Evolutionary conservation across 2,113 vertebrate genomes (phyloP), one percentile per base, ranked within the genome.

Genomic region (Phalacrocorax aristotelis): DNA sequence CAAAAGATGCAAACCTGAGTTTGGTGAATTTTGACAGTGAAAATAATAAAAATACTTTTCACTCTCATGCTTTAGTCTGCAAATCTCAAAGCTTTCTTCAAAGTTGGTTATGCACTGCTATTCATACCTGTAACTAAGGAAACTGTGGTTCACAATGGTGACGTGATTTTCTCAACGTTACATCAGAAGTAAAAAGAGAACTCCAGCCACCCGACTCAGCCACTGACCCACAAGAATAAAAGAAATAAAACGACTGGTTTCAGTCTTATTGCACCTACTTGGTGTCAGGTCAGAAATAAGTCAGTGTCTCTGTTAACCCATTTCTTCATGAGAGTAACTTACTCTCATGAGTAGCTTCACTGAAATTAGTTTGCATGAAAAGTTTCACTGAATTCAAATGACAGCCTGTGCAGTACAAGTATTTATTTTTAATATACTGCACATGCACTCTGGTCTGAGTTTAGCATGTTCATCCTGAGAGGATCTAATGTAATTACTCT

Each of bases 401-500:
- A 89, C 80, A 96, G 65, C 40, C 90, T 86, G 65, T 74, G 80
- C 29, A 78, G 83, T 60, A 42, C 26, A 82, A 89, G 76, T 68
- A 87, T 87, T 93, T 96, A 84, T 93, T 93, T 96, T 90, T 96
- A 93, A 94, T 75, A 79, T 49, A 96, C 74, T 79, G 77, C 80
- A 89, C 58, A 66, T 69, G 49, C 38, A 93, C 34, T 80, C 58
- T 87, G 25, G 83, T 91, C 74, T 93, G 74, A 91, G 58, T 89
- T 93, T 82, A 95, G 71, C 79, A 66, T 58, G 70, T 85, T 95
- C 93, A 90, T 95, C 62, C 87, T 85, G 81, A 96, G 81, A 94
- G 62, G 87, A 94, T 93, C 81, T 95, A 91, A 95, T 96, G 89
- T 93, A 96, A 96, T 94, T 95, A 95, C 94, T 95, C 69, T 94